phyloP scores from a whole-genome alignment of 2,888 invertebrate species.

The Hoplodrina blanda region DNA sequence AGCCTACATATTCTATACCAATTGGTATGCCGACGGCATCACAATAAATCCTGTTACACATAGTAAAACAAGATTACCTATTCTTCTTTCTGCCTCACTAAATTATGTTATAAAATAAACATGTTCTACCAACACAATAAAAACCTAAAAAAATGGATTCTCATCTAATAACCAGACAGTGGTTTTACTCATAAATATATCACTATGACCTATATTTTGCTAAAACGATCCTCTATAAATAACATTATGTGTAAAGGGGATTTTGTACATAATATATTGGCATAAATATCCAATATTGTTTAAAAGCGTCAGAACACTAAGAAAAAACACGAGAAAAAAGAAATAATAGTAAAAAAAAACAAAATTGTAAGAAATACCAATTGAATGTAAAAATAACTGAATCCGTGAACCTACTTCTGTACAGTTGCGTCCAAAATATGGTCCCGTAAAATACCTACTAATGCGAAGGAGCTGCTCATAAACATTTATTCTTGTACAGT shows the following conservation, averaged over 20 bases:
- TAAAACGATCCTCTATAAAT: conserved; percentile 33
- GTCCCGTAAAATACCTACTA: conserved; percentile 50
- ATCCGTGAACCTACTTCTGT: conserved; percentile 40
- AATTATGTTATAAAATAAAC: conserved; percentile 53
- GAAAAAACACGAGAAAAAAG: conserved; percentile 20
- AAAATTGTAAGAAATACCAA: conserved; percentile 22
- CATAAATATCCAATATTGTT: conserved; percentile 14
- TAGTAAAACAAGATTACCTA: conserved; percentile 24
- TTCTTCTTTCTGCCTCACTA: conserved; percentile 22
- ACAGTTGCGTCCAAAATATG: conserved; percentile 52
- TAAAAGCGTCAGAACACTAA: conserved; percentile 18
- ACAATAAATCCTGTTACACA: conserved; percentile 32
- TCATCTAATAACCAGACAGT: conserved; percentile 24
- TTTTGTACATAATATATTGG: conserved; percentile 19
- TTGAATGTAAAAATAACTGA: conserved; percentile 33
- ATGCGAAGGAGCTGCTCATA: conserved; percentile 63
- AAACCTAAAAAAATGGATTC: conserved; percentile 36
- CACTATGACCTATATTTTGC: conserved; percentile 33
- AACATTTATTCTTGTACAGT: conserved; percentile 68
- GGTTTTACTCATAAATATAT: conserved; percentile 50
- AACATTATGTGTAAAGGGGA: conserved; percentile 17
- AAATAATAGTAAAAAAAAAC: conserved; percentile 27
- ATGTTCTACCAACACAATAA: conserved; percentile 27
- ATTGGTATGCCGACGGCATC: conserved; percentile 42
- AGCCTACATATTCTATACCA: conserved; percentile 17